A percentile compares a stretch with the other conserved stretches of the same genome.
Evolutionary conservation across 2,113 vertebrate genomes (phyloP).

Genomic region (Pedionomus torquatus): DNA sequence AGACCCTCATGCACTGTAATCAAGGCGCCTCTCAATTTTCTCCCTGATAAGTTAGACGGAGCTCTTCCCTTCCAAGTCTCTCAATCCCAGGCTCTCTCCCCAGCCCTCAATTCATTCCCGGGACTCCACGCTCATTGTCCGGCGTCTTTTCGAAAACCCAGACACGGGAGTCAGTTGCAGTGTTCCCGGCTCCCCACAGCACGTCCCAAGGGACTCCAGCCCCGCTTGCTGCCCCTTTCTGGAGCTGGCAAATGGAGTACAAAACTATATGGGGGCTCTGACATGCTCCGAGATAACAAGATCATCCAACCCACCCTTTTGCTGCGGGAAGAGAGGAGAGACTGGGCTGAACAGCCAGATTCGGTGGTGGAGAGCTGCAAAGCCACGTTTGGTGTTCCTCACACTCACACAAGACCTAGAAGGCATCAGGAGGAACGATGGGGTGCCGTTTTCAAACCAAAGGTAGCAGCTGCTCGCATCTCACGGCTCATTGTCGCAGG

Average conservation of each 20-base stretch:
- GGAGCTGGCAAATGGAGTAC: neutral
- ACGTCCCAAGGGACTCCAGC: neutral
- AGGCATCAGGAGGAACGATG: rapidly evolving
- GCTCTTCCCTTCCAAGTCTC: constrained; percentile 33
- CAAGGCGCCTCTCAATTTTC: constrained; percentile 26
- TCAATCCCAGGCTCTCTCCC: neutral
- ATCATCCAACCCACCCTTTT: neutral
- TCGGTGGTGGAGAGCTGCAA: neutral
- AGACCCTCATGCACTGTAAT: constrained; percentile 25
- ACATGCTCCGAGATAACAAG: neutral
- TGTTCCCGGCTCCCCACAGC: rapidly evolving
- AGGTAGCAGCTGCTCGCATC: neutral
- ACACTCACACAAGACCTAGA: neutral
- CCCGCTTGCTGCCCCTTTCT: neutral
- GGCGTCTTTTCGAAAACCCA: neutral
- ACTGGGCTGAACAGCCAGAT: neutral
- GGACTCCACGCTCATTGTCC: neutral
- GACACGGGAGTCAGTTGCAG: rapidly evolving
- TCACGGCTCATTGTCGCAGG: neutral
- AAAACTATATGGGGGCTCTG: neutral
- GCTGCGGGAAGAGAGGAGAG: neutral
- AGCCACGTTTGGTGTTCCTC: neutral
- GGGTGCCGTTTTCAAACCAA: neutral
- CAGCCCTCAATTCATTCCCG: constrained; percentile 14
- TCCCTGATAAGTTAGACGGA: constrained; percentile 24